Evolutionary conservation across 2,113 vertebrate genomes (phyloP).

Genomic region (Panthera uncia): DNA sequence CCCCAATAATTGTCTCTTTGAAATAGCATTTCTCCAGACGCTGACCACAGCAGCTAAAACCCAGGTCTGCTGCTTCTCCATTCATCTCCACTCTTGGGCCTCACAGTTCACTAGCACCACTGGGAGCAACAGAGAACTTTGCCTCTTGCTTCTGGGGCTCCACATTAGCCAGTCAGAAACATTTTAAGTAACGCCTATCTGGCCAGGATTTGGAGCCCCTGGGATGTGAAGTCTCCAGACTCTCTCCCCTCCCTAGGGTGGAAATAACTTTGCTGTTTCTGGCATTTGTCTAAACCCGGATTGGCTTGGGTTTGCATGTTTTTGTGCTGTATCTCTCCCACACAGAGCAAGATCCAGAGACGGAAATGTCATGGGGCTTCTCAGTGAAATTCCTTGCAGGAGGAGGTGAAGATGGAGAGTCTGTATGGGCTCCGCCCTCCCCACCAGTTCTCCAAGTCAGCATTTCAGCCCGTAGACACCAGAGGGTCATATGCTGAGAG

Average conservation of each 20-base stretch:
- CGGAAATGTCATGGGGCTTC: background rate
- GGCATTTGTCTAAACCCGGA: background rate
- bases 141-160: background rate
- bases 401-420: background rate
- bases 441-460: background rate
- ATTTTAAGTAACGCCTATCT: background rate
- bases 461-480: background rate
- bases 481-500: background rate
- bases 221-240: background rate
- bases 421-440: background rate
- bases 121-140: background rate
- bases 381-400: background rate
- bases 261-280: background rate
- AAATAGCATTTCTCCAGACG: background rate
- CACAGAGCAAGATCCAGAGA: background rate
- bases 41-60: background rate
- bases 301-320: background rate
- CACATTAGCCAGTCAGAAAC: background rate
- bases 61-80: background rate
- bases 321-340: background rate
- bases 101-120: background rate
- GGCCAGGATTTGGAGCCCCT: background rate
- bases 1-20: background rate
- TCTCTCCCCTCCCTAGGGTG: background rate
- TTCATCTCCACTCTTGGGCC: background rate